phyloP scores from a whole-genome alignment of 2,113 vertebrate genomes.

The Strix uralensis region DNA sequence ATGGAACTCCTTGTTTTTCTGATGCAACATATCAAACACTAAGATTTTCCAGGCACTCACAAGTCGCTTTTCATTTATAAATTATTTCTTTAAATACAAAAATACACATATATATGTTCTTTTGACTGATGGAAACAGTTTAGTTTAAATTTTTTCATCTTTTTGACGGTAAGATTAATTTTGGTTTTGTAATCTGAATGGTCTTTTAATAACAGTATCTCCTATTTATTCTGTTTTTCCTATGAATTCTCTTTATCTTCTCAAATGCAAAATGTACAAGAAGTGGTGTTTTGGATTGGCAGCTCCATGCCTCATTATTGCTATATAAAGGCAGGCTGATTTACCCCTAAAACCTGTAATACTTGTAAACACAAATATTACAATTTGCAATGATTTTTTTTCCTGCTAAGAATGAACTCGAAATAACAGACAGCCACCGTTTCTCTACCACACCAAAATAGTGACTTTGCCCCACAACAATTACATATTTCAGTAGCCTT shows the following conservation, averaged over 20 bases:
- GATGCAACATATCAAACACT: rapidly evolving
- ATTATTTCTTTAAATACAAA: neutral
- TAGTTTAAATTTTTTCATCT: neutral
- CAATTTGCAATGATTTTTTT: neutral
- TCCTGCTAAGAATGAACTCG: neutral
- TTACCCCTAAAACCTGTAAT: neutral
- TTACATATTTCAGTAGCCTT: neutral
- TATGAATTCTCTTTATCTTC: neutral
- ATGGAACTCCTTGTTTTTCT: neutral
- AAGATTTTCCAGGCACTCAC: neutral
- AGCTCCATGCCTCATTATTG: neutral
- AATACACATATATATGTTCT: rapidly evolving
- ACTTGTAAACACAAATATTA: neutral
- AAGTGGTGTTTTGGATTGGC: neutral
- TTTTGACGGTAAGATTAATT: neutral
- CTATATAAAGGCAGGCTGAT: neutral
- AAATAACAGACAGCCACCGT: neutral
- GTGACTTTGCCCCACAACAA: neutral
- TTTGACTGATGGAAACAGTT: neutral
- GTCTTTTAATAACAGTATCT: neutral
- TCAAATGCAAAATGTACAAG: neutral
- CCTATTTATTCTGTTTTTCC: neutral
- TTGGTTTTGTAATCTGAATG: neutral
- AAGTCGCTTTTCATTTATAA: neutral
- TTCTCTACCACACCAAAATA: neutral